phyloP scores from a whole-genome alignment of 2,797 vertebrate genomes.

The Chromis chromis region DNA sequence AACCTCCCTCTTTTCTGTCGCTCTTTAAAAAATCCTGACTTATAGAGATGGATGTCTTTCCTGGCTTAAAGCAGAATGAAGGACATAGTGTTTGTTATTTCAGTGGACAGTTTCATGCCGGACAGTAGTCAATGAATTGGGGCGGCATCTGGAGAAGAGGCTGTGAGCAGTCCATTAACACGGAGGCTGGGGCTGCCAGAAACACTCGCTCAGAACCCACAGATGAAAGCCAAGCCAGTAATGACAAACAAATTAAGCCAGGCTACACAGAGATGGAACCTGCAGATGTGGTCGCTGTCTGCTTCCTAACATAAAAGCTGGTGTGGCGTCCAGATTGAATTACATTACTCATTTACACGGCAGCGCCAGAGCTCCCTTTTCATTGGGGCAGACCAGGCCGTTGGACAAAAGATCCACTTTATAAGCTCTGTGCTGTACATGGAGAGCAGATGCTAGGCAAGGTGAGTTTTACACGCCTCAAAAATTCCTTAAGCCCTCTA shows the following conservation, averaged over 20 bases:
- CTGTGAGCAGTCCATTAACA: conserved; percentile 56
- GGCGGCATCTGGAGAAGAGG: conserved; percentile 54
- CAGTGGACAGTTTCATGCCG: conserved; percentile 39
- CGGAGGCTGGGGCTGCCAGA: conserved; percentile 49
- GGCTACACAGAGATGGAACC: conserved; percentile 60
- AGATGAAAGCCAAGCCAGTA: conserved; percentile 65
- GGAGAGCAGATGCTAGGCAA: conserved; percentile 70
- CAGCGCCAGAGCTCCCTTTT: conserved; percentile 45
- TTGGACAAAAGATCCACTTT: conserved; percentile 64
- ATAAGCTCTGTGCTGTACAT: conserved; percentile 50
- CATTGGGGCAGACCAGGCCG: conserved; percentile 17
- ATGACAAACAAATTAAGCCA: conserved; percentile 71
- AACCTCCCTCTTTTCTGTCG: background rate
- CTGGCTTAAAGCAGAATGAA: conserved; percentile 18
- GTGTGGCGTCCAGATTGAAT: conserved; percentile 65
- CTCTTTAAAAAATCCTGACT: conserved; percentile 26
- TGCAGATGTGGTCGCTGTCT: conserved; percentile 71
- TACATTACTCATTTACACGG: conserved; percentile 65
- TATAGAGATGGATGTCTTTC: conserved; percentile 19
- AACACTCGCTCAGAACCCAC: conserved; percentile 44
- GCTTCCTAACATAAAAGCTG: conserved; percentile 65
- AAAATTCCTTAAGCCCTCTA: conserved; percentile 59
- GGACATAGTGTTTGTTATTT: conserved; percentile 24
- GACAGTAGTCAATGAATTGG: conserved; percentile 34
- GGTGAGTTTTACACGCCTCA: conserved; percentile 68